These are phyloP conservation scores for Drosophila bunnanda DNA, from an alignment of 2,888 invertebrate species.

Conservation along the genomic window DNA sequence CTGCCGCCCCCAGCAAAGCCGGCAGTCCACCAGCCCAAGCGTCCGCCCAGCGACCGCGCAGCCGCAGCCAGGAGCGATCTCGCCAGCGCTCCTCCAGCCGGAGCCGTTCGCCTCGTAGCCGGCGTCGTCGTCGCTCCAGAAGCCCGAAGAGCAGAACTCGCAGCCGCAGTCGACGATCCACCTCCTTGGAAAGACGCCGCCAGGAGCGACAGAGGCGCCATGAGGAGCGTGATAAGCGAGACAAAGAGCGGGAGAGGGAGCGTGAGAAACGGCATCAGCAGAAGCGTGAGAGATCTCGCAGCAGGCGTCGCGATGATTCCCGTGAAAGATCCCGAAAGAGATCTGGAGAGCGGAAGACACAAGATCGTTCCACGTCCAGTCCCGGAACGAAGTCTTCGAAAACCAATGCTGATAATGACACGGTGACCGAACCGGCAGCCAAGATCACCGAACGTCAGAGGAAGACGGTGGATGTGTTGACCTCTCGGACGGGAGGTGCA, in stretches of 20 bases:
- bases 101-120: constrained; percentile 42
- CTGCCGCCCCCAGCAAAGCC: constrained; percentile 10
- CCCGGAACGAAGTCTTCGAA: constrained; percentile 11
- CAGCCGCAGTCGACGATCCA: constrained; percentile 67
- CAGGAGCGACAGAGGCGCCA: constrained; percentile 77
- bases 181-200: constrained; percentile 76
- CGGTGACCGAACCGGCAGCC: constrained; percentile 73
- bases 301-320: constrained; percentile 46
- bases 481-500: constrained; percentile 95
- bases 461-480: constrained; percentile 88
- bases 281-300: constrained; percentile 23
- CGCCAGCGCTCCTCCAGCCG: constrained; percentile 40
- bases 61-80: constrained; percentile 35
- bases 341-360: constrained; percentile 13
- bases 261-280: constrained; percentile 64
- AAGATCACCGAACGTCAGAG: constrained; percentile 83
- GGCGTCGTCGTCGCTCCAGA: constrained; percentile 48
- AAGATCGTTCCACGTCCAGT: constrained; percentile 24
- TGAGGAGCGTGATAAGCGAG: constrained; percentile 69
- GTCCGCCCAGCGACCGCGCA: constrained; percentile 28
- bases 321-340: constrained; percentile 1
- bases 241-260: constrained; percentile 63
- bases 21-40: constrained; percentile 38
- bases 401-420: constrained; percentile 67
- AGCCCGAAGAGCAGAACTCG: constrained; percentile 42